phyloP scores from a whole-genome alignment of 30 jellyfish, hydroid and myxozoan species.

The Pseudorhiza aurosa region DNA sequence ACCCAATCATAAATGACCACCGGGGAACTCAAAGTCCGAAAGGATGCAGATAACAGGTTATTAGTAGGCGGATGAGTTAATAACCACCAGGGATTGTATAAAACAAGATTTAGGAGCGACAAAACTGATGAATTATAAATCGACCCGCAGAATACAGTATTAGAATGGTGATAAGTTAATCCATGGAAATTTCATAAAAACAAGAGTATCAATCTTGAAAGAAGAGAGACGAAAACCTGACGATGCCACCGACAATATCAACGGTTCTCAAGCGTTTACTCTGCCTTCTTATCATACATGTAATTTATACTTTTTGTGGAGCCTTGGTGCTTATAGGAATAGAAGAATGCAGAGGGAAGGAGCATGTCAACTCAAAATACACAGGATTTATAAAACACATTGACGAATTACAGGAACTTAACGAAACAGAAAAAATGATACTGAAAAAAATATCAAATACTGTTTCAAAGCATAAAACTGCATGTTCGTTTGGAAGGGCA shows the following conservation, averaged over 20 bases:
- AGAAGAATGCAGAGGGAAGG: not conserved
- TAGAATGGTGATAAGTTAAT: no score
- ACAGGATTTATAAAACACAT: not conserved
- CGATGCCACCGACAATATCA: not conserved
- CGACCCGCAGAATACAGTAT: no score
- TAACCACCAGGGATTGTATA: no score
- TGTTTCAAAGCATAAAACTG: not conserved
- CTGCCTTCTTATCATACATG: not conserved
- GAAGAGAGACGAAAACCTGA: not conserved
- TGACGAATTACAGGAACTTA: not conserved
- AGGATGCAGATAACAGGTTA: no score
- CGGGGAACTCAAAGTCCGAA: no score
- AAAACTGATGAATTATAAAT: no score
- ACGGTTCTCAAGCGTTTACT: not conserved
- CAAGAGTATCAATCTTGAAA: not conserved
- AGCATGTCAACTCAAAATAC: not conserved
- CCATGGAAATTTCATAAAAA: not conserved
- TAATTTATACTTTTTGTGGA: not conserved
- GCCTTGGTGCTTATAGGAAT: not conserved
- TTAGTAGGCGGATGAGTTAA: no score
- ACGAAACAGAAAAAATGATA: not conserved
- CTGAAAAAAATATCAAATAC: not conserved
- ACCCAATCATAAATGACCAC: no score
- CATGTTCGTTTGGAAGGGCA: not conserved
- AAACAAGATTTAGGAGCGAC: no score